Base-by-base conservation (phyloP, 2,888 invertebrate genomes). In the Alitta virens region DNA sequence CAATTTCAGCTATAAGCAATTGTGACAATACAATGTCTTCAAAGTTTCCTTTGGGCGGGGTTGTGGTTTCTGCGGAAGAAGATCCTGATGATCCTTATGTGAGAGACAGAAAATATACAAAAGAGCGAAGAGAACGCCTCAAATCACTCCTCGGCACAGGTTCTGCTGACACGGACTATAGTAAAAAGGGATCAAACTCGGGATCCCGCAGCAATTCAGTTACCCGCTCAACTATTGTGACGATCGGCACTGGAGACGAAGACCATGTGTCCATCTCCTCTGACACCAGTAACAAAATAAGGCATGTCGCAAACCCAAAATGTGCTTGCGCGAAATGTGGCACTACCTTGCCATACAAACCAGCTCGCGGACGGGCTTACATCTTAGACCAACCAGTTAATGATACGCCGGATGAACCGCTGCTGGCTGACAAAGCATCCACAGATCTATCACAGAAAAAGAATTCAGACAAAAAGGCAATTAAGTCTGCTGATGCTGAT, bases 61-160 rank as follows among this genome's bases (percentile, higher is more conserved):
- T 33, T 5, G 33, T 33, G n/a, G 46, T 18, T 9, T 46, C 46
- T 46, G 46, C 21, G 5, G 46, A n/a, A 5, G 21, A 18, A 21
- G 46, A 46, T 46, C 46, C 46, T 16, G 46, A 46, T n/a, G 46
- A 46, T n/a, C 46, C 46, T 3, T n/a, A 46, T n/a, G 46, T 46
- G 3, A 5, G 46, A 5, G 46, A 46, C 46, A n/a, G 46, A 18
- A 46, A 46, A 16, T 46, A 46, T n/a, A 46, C 46, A n/a, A 46
- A 46, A 46, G 46, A 46, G n/a, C 5, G 46, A 7, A 5, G 21
- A 21, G 46, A 46, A 7, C 46, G n/a, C 7, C 21, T 46, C 7
- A 46, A 46, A 16, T n/a, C 46, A 46, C 46, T 46, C 9, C 46
- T 46, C 21, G 46, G 46, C 46, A 46, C 46, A 9, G 46, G 46